Evolutionary conservation across 1,140 invertebrate species (phyloP).

Genomic region (Anastrepha ludens): DNA sequence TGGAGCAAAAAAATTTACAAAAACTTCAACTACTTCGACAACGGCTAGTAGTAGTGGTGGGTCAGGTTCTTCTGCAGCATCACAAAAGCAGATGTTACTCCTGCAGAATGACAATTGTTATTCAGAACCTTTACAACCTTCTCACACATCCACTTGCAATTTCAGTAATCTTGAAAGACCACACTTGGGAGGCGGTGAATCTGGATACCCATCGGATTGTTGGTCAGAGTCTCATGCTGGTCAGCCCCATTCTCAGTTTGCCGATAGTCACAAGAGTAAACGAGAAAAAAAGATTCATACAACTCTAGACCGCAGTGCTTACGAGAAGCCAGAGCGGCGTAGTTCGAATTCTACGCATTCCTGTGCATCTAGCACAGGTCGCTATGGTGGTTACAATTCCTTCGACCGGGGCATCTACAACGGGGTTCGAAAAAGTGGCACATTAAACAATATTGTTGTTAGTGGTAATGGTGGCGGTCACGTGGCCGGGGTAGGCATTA

Average conservation of each 20-base stretch:
- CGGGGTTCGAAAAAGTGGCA: constrained; percentile 71
- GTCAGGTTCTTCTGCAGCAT: constrained; percentile 61
- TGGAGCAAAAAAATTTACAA: constrained; percentile 46
- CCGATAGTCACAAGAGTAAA: constrained; percentile 54
- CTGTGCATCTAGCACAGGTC: constrained; percentile 59
- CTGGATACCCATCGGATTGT: constrained; percentile 57
- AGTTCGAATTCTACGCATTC: constrained; percentile 72
- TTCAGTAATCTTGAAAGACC: constrained; percentile 72
- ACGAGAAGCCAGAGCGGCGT: constrained; percentile 66
- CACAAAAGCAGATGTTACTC: constrained; percentile 66
- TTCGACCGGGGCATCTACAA: constrained; percentile 66
- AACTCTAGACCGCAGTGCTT: constrained; percentile 61
- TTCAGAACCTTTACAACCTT: constrained; percentile 65
- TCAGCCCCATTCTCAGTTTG: neutral
- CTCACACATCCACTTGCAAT: constrained; percentile 64
- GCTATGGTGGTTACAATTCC: constrained; percentile 68
- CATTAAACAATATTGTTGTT: constrained; percentile 65
- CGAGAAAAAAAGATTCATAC: constrained; percentile 60
- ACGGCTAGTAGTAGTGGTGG: constrained; percentile 59
- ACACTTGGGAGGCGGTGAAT: constrained; percentile 62
- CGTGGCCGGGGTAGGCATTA: neutral
- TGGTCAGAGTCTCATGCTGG: constrained; percentile 60
- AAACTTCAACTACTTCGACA: constrained; percentile 58
- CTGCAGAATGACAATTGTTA: constrained; percentile 69
- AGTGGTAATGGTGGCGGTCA: constrained; percentile 25